Base-by-base conservation (phyloP, 1,140 invertebrate genomes). In the Vanessa tameamea region DNA sequence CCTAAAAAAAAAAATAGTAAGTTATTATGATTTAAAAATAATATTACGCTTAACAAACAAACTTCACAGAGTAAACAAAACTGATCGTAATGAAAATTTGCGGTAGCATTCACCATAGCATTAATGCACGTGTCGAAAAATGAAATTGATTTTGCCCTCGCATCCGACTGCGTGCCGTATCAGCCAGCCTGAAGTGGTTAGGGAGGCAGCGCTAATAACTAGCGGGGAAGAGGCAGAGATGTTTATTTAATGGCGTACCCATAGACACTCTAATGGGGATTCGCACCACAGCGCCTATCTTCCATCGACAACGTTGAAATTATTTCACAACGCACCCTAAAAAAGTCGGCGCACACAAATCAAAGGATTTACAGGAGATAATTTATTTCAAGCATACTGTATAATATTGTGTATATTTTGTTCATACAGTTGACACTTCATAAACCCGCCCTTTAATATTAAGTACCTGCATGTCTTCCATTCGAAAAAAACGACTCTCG, bases 231-330 rank as follows among this genome's bases (percentile, higher is more conserved):
- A 76, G 79, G 80, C 85, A 80, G 87, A 89, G 88, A 92, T 92
- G 90, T 92, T 91, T 92, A 91, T 90, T 92, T 92, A 91, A 92
- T 92, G 89, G 87, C 84, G 84, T 80, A 85, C 88, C 85, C 83
- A 88, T 88, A 90, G 88, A 88, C 83, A 80, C 81, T 87, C 83
- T 92, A 91, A 92, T 88, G 83, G 88, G 85, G 86, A 83, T 86
- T 82, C 84, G 78, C 82, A 84, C 85, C 83, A 79, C 64, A 71
- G 73, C 76, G 73, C 79, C 68, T 82, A 83, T 83, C 82, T 85
- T 69, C 76, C 61, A 76, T 78, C 77, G 74, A 81, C 79, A 76
- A 77, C 79, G 68, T 76, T 73, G 77, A 87, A 88, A 83, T 86
- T 83, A 88, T 85, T 85, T 81, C 84, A 82, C 78, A 64, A 69